Percentiles rank a stretch among this genome's conserved stretches.
These are phyloP conservation scores for Babylonia areolata DNA, from an alignment of 1,140 invertebrate genomes.

Conservation along the genomic window DNA sequence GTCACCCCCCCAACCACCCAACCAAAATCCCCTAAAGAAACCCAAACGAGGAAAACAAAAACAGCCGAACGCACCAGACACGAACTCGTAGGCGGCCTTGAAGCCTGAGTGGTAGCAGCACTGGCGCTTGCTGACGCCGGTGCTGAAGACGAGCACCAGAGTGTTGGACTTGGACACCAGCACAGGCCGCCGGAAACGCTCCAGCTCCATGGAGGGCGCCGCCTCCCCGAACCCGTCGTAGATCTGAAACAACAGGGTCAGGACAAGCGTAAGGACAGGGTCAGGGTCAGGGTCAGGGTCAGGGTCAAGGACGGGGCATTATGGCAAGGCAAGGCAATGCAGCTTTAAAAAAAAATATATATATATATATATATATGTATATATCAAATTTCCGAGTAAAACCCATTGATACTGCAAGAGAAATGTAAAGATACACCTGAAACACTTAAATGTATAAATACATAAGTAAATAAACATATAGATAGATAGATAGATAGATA, in stretches of 20 bases:
- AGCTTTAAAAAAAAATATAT: too few relatives aligned
- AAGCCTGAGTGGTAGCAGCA: slow-evolving; percentile 67
- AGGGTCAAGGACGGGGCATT: too few relatives aligned
- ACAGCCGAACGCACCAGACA: slow-evolving; percentile 54
- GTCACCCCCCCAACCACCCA: background rate
- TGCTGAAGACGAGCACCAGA: slow-evolving; percentile 63
- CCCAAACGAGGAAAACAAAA: background rate
- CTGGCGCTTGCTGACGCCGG: slow-evolving; percentile 50
- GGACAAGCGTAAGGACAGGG: too few relatives aligned
- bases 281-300: too few relatives aligned
- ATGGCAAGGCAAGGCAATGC: too few relatives aligned
- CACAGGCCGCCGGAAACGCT: slow-evolving; percentile 55
- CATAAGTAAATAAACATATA: too few relatives aligned
- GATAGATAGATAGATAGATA: too few relatives aligned
- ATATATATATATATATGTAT: too few relatives aligned
- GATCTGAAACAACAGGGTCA: slow-evolving; percentile 57
- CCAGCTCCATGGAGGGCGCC: slow-evolving; percentile 55
- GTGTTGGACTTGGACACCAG: slow-evolving; percentile 66
- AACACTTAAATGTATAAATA: too few relatives aligned
- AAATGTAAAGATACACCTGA: too few relatives aligned
- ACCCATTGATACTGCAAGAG: too few relatives aligned
- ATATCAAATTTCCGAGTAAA: too few relatives aligned
- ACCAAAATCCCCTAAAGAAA: background rate
- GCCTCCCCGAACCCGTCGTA: slow-evolving; percentile 64
- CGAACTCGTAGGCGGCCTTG: slow-evolving; percentile 66